These are phyloP conservation scores for Notolabrus celidotus DNA, from an alignment of 2,797 vertebrate genomes.

Conservation along the genomic window DNA sequence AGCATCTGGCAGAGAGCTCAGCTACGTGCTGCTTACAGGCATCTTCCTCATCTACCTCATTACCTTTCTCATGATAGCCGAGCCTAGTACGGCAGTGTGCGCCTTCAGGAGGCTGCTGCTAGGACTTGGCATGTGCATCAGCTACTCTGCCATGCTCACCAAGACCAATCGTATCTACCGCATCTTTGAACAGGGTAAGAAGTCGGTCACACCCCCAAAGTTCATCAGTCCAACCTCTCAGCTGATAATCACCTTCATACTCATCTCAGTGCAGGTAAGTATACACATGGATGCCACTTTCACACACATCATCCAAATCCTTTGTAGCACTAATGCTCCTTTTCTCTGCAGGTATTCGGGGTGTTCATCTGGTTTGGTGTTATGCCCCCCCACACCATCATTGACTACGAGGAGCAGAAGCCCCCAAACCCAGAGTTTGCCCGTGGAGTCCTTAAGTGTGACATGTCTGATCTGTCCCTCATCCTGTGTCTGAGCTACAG, in stretches of 20 bases:
- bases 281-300: not conserved
- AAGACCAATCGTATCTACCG: constrained; percentile 99
- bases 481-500: constrained; percentile 97
- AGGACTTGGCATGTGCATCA: constrained; percentile 97
- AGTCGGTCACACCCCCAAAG: constrained; percentile 90
- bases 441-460: constrained; percentile 93
- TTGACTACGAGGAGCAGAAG: constrained; percentile 92
- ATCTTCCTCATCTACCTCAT: constrained; percentile 95
- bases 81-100: constrained; percentile 86
- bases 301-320: not conserved
- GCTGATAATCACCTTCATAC: constrained; percentile 90
- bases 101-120: constrained; percentile 89
- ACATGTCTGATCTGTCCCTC: constrained; percentile 97
- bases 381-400: constrained; percentile 88
- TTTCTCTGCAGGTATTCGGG: constrained; percentile 77
- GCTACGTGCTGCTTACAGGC: constrained; percentile 94
- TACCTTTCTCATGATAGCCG: constrained; percentile 91
- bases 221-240: constrained; percentile 94
- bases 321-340: constrained; percentile 3
- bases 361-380: constrained; percentile 90
- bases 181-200: constrained; percentile 98
- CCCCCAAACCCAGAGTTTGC: constrained; percentile 91
- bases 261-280: constrained; percentile 88
- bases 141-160: constrained; percentile 95
- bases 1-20: constrained; percentile 93